Evolutionary conservation across 2,888 invertebrate species (phyloP).

Genomic region (Catonia carolina): DNA sequence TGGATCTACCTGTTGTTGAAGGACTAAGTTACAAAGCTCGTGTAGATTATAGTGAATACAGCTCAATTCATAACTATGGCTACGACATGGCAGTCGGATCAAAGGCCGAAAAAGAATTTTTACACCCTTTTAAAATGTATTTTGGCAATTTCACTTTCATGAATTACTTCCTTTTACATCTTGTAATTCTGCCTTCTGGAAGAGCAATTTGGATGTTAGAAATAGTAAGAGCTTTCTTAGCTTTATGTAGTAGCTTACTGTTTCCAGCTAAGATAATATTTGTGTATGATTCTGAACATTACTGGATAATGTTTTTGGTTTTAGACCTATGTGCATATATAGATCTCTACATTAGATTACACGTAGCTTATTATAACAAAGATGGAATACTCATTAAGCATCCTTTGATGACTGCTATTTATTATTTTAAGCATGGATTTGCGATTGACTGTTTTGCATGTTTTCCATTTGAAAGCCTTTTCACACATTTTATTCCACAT

Average conservation of each 20-base stretch:
- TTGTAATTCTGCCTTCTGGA: not conserved
- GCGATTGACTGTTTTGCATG: not conserved
- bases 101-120: conserved; percentile 1
- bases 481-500: not conserved
- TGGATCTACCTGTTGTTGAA: not conserved
- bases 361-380: conserved; percentile 1
- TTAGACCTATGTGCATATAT: not conserved
- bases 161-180: not conserved
- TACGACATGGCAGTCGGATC: not conserved
- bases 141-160: not conserved
- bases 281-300: too few species aligned
- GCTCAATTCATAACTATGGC: not conserved
- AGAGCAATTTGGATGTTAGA: not conserved
- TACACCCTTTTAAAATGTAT: not conserved
- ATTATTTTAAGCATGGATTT: not conserved
- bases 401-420: not conserved
- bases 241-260: not conserved
- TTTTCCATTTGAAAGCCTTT: not conserved
- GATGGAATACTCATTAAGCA: not conserved
- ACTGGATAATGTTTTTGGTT: too few species aligned
- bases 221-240: not conserved
- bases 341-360: not conserved
- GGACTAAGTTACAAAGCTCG: not conserved
- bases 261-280: not conserved
- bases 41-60: not conserved